Evolutionary conservation across 2,797 vertebrate genomes (phyloP).

Genomic region (Gallinago solitaria): DNA sequence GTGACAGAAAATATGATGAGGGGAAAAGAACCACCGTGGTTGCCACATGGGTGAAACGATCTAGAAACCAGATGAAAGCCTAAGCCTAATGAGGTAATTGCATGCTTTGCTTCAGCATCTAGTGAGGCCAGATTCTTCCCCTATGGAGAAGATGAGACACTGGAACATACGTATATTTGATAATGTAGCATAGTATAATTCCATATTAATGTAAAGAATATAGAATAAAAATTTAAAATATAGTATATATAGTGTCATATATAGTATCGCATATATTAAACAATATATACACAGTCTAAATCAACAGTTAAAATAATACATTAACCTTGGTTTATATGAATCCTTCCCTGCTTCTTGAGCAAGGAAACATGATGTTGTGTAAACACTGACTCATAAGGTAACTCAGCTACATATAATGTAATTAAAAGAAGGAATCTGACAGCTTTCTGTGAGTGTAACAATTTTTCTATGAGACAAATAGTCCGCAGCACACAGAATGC

Average conservation of each 20-base stretch:
- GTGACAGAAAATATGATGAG: rapidly evolving
- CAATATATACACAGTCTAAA: neutral
- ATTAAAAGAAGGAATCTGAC: neutral
- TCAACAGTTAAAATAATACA: neutral
- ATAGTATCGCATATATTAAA: neutral
- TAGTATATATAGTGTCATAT: neutral
- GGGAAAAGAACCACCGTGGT: neutral
- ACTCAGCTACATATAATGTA: neutral
- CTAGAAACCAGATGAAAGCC: neutral
- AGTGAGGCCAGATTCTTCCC: neutral
- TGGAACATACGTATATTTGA: neutral
- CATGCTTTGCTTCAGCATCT: neutral
- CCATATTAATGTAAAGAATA: neutral
- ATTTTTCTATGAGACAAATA: neutral
- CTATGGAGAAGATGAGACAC: neutral
- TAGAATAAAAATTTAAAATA: neutral
- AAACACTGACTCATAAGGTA: neutral
- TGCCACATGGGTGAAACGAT: neutral
- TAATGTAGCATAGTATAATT: neutral
- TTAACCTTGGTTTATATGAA: neutral
- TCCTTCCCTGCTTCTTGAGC: neutral
- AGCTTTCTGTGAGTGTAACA: neutral
- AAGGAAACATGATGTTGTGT: neutral
- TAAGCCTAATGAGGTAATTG: neutral
- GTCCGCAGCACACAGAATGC: neutral